These are phyloP conservation scores for Metridium senile DNA, from an alignment of 92 coral and sea anemone species.

Conservation along the genomic window DNA sequence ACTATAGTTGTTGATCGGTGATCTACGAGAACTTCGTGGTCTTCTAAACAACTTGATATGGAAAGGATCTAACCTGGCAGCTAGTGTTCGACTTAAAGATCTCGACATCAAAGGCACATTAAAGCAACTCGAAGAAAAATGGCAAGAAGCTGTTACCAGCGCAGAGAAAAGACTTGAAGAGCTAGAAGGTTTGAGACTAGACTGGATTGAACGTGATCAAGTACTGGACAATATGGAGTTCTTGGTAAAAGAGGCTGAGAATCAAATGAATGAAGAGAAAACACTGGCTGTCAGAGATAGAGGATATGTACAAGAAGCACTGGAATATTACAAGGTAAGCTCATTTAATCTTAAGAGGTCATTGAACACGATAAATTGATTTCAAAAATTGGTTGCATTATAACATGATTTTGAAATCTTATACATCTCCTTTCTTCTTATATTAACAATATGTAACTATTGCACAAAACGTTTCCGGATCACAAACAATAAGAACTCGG, in stretches of 20 bases:
- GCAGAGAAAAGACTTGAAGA: conserved; percentile 72
- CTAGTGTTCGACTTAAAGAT: conserved; percentile 86
- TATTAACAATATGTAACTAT: no score
- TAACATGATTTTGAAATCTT: no score
- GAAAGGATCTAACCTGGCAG: conserved; percentile 95
- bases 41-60: conserved; percentile 89
- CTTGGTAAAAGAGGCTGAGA: conserved; percentile 77
- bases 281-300: conserved; percentile 70
- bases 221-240: conserved; percentile 68
- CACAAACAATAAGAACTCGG: no score
- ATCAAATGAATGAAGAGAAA: conserved; percentile 62
- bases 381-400: no score
- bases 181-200: conserved; percentile 65
- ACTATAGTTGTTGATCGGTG: conserved; percentile 65
- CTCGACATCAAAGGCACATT: conserved; percentile 85
- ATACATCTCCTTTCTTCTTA: no score
- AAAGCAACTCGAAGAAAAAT: conserved; percentile 83
- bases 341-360: no score
- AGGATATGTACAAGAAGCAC: conserved; percentile 62
- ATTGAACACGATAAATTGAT: no score
- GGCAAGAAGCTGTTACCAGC: conserved; percentile 70
- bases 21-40: conserved; percentile 78
- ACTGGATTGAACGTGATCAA: conserved; percentile 83
- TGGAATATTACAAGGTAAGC: conserved; percentile 77
- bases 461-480: no score